Base-by-base conservation (phyloP, 2,797 vertebrate species). In the Enteromius trimaculatus region DNA sequence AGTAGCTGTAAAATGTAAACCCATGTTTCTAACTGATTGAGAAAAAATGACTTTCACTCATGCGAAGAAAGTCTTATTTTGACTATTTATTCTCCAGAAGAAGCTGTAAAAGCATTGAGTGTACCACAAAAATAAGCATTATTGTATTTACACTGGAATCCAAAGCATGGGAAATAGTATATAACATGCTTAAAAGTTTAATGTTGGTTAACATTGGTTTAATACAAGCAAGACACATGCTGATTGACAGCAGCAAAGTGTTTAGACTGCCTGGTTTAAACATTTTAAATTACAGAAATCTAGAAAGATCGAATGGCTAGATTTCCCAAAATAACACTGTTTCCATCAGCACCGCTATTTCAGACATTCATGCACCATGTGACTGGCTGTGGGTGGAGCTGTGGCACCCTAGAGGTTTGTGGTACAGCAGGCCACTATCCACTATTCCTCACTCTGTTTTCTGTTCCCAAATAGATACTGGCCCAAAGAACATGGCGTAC, bases 391-490 rank as follows among this genome's bases (percentile, higher is more conserved):
- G 60, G 42, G 47, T 19, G 21, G 34, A 44, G 26, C 60, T 49
- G 72, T 75, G 11, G 72, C 49, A 75, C 72, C 31, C 71, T 31
- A 5, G 77, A 64, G 60, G n/a, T n/a, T 65, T 78, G 60, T 66
- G 60, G 77, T 66, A n/a, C 29, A 34, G 42, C 44, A 42, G 26
- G 58, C 55, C 23, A 66, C 42, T 78, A 79, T 49, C 55, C 23
- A 66, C 42, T 78, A 79, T 49, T 62, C 9, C 42, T 74, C 53
- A 17, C 39, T 14, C 55, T 42, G 17, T 34, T 77, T 71, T 23
- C 68, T 81, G 49, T 79, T 68, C 26, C 70, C 10, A 65, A 53
- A 79, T 44, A 83, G 82, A 82, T 49, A 79, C 51, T 53, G 79
- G 79, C 44, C 68, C 29, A 75, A 66, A 62, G 26, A 80, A 76